Evolutionary conservation across 2,888 invertebrate species (phyloP).

Genomic region (Eupithecia insigniata): DNA sequence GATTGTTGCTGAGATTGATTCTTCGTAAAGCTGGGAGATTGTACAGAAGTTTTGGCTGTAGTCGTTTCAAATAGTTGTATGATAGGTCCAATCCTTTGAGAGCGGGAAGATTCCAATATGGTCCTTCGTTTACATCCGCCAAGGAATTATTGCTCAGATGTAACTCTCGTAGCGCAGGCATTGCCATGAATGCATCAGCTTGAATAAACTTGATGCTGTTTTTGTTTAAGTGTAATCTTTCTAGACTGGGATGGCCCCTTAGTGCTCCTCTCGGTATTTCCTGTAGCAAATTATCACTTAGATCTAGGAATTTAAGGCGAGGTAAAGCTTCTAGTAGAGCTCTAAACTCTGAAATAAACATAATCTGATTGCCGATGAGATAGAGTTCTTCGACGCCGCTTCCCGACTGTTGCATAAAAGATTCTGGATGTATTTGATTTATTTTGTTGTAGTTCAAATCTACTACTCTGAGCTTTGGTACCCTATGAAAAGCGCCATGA

Average conservation of each 20-base stretch:
- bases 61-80: slow-evolving; percentile 87
- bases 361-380: slow-evolving; percentile 90
- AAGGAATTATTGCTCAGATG: slow-evolving; percentile 93
- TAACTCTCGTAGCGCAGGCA: slow-evolving; percentile 92
- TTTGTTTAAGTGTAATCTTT: slow-evolving; percentile 91
- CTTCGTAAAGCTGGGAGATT: slow-evolving; percentile 90
- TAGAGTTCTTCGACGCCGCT: slow-evolving; percentile 91
- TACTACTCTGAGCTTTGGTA: slow-evolving; percentile 88
- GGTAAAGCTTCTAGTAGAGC: slow-evolving; percentile 91
- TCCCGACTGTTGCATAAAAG: slow-evolving; percentile 89
- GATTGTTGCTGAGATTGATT: slow-evolving; percentile 90
- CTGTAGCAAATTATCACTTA: slow-evolving; percentile 90
- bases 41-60: slow-evolving; percentile 89
- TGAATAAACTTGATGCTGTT: slow-evolving; percentile 90
- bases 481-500: slow-evolving; percentile 91
- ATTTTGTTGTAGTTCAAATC: slow-evolving; percentile 91
- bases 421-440: slow-evolving; percentile 91
- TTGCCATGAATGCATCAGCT: slow-evolving; percentile 91
- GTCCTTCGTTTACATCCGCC: slow-evolving; percentile 88
- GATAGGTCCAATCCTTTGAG: slow-evolving; percentile 93
- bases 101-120: slow-evolving; percentile 93
- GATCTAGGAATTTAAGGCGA: slow-evolving; percentile 89
- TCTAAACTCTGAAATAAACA: slow-evolving; percentile 89
- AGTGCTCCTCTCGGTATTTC: slow-evolving; percentile 91
- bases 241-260: slow-evolving; percentile 91